Conservation (phyloP, 2,113 vertebrate species). For the Cathartes aura region DNA sequence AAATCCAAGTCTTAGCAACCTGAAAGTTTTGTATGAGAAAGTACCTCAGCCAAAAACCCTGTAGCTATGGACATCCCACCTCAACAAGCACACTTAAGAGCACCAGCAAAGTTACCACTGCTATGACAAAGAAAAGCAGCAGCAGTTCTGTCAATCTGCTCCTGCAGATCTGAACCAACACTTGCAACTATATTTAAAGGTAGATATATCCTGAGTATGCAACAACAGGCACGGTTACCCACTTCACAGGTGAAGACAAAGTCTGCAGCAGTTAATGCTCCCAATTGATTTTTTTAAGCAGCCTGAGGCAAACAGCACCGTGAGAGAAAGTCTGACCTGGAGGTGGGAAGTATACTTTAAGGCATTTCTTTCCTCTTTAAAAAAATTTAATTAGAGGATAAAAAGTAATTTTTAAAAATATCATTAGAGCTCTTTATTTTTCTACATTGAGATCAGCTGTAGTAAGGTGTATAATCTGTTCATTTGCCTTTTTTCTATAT, state of each 20-base stretch:
- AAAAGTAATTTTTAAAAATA: neutral
- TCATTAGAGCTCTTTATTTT: neutral
- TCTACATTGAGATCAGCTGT: neutral
- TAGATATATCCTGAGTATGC: accelerated
- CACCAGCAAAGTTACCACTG: neutral
- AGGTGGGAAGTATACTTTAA: neutral
- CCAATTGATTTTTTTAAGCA: neutral
- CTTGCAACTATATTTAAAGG: neutral
- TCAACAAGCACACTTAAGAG: neutral
- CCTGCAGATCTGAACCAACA: neutral
- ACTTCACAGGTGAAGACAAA: neutral
- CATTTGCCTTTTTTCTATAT: neutral
- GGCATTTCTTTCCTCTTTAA: neutral
- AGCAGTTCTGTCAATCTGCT: neutral
- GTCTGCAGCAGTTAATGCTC: neutral
- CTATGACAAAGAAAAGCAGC: neutral
- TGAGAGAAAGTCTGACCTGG: neutral
- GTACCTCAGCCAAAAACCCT: neutral
- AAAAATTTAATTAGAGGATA: neutral
- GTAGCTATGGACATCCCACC: neutral
- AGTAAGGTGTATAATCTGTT: neutral
- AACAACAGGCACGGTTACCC: neutral
- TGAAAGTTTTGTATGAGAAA: neutral
- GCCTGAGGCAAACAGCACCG: neutral
- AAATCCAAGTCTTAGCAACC: neutral